phyloP scores from a whole-genome alignment of 2,113 vertebrate genomes.

The Thomomys bottae region DNA sequence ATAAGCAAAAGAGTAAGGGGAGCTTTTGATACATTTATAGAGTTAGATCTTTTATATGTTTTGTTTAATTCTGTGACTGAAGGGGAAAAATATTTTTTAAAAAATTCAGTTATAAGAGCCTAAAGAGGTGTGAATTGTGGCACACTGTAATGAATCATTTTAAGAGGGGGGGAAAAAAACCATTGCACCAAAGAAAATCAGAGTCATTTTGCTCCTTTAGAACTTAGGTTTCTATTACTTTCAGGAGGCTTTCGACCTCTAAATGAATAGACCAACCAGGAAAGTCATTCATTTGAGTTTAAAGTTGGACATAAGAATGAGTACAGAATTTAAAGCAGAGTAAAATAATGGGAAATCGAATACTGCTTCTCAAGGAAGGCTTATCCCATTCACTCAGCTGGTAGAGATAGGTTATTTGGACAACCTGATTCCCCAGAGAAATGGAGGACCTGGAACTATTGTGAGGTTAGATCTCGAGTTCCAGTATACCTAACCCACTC shows the following conservation, averaged over 20 bases:
- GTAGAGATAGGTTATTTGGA: neutral
- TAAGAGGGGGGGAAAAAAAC: slow-evolving; percentile 69
- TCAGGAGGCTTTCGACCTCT: slow-evolving; percentile 76
- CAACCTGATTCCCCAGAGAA: neutral
- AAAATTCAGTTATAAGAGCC: slow-evolving; percentile 60
- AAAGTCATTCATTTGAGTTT: slow-evolving; percentile 77
- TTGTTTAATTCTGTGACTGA: slow-evolving; percentile 62
- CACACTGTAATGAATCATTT: slow-evolving; percentile 73
- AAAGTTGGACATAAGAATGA: slow-evolving; percentile 48
- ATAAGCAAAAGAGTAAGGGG: slow-evolving; percentile 35
- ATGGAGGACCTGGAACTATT: neutral
- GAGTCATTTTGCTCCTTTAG: slow-evolving; percentile 68
- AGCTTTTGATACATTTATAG: slow-evolving; percentile 47
- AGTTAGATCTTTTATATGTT: slow-evolving; percentile 55
- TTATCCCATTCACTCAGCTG: neutral
- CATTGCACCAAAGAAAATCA: slow-evolving; percentile 73
- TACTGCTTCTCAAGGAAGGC: neutral
- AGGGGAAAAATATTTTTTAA: neutral
- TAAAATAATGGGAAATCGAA: slow-evolving; percentile 43
- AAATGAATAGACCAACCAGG: slow-evolving; percentile 73
- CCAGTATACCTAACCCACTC: neutral
- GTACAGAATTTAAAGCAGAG: slow-evolving; percentile 63
- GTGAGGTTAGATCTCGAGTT: neutral
- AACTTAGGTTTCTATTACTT: slow-evolving; percentile 79
- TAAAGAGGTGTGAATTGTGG: slow-evolving; percentile 61